Conservation (phyloP, 2,113 vertebrate genomes). For the Megaceryle torquata region DNA sequence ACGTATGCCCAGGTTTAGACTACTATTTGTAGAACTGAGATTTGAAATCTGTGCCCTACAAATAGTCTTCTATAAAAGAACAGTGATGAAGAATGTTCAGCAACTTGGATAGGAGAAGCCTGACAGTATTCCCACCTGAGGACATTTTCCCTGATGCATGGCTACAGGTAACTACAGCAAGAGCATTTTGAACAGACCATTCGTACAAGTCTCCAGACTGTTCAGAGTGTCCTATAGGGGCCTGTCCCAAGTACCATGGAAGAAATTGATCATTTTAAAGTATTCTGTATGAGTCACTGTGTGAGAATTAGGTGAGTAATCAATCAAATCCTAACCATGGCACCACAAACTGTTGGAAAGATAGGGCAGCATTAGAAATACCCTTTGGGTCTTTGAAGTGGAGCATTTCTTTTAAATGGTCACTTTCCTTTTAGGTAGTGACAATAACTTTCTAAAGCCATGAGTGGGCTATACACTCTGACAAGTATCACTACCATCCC, state of each 20-base stretch:
- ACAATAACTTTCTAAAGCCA: neutral
- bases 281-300: neutral
- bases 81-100: neutral
- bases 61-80: neutral
- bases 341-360: slow-evolving; percentile 5
- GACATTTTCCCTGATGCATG: neutral
- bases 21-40: neutral
- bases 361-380: neutral
- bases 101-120: neutral
- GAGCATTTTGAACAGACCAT: neutral
- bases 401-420: neutral
- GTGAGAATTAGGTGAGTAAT: slow-evolving; percentile 31
- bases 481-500: neutral
- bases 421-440: slow-evolving; percentile 17
- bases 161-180: neutral
- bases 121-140: neutral
- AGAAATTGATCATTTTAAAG: neutral
- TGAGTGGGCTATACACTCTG: neutral
- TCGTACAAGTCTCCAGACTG: neutral
- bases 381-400: neutral
- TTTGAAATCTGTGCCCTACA: neutral
- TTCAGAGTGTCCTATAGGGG: neutral
- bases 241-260: neutral
- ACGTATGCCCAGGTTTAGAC: neutral
- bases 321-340: slow-evolving; percentile 10